Evolutionary conservation across 92 coral and sea anemone genomes (phyloP).

Genomic region (Umimayanthus chanpuru): DNA sequence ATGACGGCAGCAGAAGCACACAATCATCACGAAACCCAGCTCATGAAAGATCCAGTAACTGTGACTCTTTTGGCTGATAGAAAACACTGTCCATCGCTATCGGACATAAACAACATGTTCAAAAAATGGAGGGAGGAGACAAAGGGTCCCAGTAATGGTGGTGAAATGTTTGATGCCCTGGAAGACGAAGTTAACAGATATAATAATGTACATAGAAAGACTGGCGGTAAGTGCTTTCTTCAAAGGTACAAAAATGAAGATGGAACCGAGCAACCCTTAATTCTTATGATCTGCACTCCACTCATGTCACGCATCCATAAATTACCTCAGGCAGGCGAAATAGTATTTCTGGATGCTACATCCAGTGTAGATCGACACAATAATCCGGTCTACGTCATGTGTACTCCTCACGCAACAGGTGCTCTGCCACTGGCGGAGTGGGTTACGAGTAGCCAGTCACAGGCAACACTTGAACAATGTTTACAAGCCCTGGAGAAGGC

Average conservation of each 20-base stretch:
- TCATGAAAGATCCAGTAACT: slow-evolving; percentile 56
- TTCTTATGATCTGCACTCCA: slow-evolving; percentile 58
- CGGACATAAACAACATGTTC: slow-evolving; percentile 48
- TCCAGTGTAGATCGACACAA: slow-evolving; percentile 60
- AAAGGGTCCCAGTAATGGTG: slow-evolving; percentile 57
- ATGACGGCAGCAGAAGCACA: slow-evolving; percentile 58
- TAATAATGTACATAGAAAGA: slow-evolving; percentile 29
- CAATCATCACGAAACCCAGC: slow-evolving; percentile 49
- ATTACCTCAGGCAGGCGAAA: slow-evolving; percentile 57
- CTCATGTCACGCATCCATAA: slow-evolving; percentile 46
- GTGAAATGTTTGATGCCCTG: slow-evolving; percentile 57
- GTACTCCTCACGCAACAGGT: slow-evolving; percentile 61
- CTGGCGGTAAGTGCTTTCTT: slow-evolving; percentile 55
- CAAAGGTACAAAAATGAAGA: slow-evolving; percentile 27
- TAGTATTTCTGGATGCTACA: slow-evolving; percentile 61
- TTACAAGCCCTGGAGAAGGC: slow-evolving; percentile 17
- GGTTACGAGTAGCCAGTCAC: slow-evolving; percentile 52
- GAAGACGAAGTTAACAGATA: slow-evolving; percentile 28
- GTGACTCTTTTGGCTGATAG: slow-evolving; percentile 51
- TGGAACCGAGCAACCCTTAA: slow-evolving; percentile 31
- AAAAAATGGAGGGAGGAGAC: slow-evolving; percentile 51
- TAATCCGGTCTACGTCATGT: slow-evolving; percentile 56
- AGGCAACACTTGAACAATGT: slow-evolving; percentile 7
- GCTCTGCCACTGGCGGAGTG: slow-evolving; percentile 55
- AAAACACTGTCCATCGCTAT: slow-evolving; percentile 49